These are phyloP conservation scores for Andrena bucephala DNA, from an alignment of 2,888 invertebrate species.

Conservation along the genomic window DNA sequence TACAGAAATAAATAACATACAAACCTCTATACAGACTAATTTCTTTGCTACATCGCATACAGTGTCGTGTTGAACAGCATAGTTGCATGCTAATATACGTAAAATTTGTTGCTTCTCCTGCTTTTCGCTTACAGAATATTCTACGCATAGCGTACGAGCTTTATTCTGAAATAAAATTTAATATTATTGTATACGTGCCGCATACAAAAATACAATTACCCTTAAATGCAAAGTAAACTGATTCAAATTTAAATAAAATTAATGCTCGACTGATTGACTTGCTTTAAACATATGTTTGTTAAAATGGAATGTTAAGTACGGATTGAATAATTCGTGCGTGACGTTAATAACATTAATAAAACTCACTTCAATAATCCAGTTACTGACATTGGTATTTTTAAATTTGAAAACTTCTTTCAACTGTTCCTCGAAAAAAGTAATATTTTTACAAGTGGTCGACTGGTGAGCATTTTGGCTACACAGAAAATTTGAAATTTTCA, in stretches of 20 bases:
- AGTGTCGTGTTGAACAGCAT: conserved; percentile 84
- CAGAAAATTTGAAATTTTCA: neutral
- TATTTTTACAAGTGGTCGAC: neutral
- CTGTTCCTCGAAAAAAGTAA: conserved; percentile 64
- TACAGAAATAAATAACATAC: conserved; percentile 17
- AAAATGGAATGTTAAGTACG: neutral
- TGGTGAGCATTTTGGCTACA: neutral
- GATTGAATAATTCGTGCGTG: neutral
- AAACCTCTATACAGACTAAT: conserved; percentile 78
- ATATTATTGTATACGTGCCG: neutral
- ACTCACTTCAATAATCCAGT: conserved; percentile 84
- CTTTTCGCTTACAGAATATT: conserved; percentile 78
- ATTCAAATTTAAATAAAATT: neutral
- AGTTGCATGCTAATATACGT: conserved; percentile 82
- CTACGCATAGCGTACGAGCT: conserved; percentile 81
- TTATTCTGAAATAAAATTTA: conserved; percentile 77
- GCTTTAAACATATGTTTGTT: neutral
- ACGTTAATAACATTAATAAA: conserved; percentile 10
- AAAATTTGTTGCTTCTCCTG: conserved; percentile 83
- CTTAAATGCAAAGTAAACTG: neutral
- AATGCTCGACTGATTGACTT: too few relatives aligned
- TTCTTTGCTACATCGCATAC: conserved; percentile 82
- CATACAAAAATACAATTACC: too few relatives aligned
- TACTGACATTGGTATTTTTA: conserved; percentile 80
- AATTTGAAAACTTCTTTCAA: conserved; percentile 81